Evolutionary conservation across 2,113 vertebrate genomes (phyloP).

Genomic region (Pleuronectes platessa): DNA sequence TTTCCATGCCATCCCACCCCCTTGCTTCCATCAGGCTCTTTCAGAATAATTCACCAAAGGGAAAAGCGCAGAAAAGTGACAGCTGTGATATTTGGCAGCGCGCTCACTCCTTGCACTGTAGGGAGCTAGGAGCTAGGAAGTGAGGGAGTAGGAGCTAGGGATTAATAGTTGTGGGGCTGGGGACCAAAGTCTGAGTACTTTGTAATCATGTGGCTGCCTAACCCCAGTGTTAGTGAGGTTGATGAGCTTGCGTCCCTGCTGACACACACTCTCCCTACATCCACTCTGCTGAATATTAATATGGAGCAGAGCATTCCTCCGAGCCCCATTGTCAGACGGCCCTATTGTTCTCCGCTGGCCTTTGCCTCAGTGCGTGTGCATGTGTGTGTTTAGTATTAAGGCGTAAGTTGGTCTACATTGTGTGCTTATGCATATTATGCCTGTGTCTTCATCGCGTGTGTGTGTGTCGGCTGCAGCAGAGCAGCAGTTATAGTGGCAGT

Average conservation of each 20-base stretch:
- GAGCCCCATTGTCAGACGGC: slow-evolving; percentile 73
- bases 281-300: slow-evolving; percentile 79
- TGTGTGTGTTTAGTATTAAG: slow-evolving; percentile 65
- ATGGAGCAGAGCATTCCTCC: slow-evolving; percentile 71
- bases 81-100: slow-evolving; percentile 69
- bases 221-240: slow-evolving; percentile 74
- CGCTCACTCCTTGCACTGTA: slow-evolving; percentile 29
- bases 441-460: slow-evolving; percentile 54
- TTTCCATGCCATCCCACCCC: slow-evolving; percentile 43
- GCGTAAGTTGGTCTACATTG: slow-evolving; percentile 56
- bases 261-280: slow-evolving; percentile 69
- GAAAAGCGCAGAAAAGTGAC: slow-evolving; percentile 67
- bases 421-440: slow-evolving; percentile 74
- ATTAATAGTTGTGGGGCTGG: slow-evolving; percentile 66
- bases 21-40: slow-evolving; percentile 52
- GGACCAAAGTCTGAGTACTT: slow-evolving; percentile 74
- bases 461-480: slow-evolving; percentile 57
- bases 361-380: slow-evolving; percentile 27
- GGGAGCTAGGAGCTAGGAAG: slow-evolving; percentile 59
- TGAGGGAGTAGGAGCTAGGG: slow-evolving; percentile 61
- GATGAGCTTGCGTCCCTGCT: slow-evolving; percentile 77
- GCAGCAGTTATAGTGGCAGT: slow-evolving; percentile 60
- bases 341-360: slow-evolving; percentile 78
- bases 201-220: slow-evolving; percentile 79
- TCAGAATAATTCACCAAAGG: slow-evolving; percentile 62